Conservation (phyloP, 2,113 vertebrate species). For the Brachypteracias leptosomus region DNA sequence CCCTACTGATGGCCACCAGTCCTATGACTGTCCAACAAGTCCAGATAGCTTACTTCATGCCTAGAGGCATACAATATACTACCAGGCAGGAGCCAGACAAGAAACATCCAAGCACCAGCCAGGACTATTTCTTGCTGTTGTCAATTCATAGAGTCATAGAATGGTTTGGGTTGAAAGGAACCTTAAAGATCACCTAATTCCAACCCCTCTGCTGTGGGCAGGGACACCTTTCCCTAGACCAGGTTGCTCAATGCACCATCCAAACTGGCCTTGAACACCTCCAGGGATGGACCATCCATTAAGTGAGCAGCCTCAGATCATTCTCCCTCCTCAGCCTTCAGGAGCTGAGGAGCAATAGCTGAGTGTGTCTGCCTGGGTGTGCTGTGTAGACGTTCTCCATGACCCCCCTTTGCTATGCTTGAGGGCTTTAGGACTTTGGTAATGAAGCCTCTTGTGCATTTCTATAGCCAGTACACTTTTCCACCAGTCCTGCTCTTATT, state of each 20-base stretch:
- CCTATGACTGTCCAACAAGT: not conserved
- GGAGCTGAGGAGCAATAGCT: not conserved
- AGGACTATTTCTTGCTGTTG: not conserved
- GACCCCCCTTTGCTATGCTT: not conserved
- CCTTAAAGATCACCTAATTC: not conserved
- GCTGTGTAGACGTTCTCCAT: fast-evolving
- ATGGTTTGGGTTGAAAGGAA: not conserved
- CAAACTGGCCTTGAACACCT: not conserved
- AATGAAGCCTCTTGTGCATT: not conserved
- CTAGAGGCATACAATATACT: not conserved
- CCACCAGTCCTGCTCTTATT: not conserved
- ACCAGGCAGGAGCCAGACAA: not conserved
- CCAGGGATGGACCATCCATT: not conserved
- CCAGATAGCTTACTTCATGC: not conserved
- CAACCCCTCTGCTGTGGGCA: not conserved
- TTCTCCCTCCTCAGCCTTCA: not conserved
- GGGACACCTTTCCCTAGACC: not conserved
- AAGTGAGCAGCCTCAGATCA: not conserved
- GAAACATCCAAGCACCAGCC: not conserved
- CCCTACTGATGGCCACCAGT: not conserved
- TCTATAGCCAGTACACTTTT: not conserved
- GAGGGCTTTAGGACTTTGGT: not conserved
- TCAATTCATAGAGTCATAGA: not conserved
- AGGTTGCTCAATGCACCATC: not conserved
- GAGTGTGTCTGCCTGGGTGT: not conserved